Base-by-base conservation (phyloP, 2,113 vertebrate species). In the Octodon degus region DNA sequence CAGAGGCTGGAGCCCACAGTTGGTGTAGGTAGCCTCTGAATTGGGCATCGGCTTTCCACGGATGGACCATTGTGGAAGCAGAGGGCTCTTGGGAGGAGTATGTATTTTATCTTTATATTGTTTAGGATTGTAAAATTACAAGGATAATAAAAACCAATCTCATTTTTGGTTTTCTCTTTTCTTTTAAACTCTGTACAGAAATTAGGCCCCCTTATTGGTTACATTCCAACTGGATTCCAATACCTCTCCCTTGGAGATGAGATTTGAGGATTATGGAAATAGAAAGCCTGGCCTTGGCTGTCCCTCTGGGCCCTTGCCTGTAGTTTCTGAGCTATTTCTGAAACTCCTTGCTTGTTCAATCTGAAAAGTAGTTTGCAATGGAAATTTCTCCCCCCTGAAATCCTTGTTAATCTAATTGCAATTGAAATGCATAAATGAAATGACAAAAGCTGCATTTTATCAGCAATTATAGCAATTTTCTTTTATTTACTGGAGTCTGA, bases 401-500 rank as follows among this genome's bases (percentile, higher is more conserved):
- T 96, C 82, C 97, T 97, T 97, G 92, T 96, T 97, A 98, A 97
- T 97, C 90, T 98, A 98, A 97, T 97, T 98, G 96, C 95, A 97
- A 98, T 97, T 97, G 97, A 97, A 98, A 98, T 98, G 97, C 97
- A 97, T 92, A 96, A 98, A 94, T 96, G 96, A 96, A 97, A 97
- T 95, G 97, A 98, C 97, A 96, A 97, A 98, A 97, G 93, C 95
- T 96, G 96, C 95, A 97, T 97, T 98, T 98, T 97, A 96, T 97
- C 93, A 97, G 97, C 96, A 98, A 97, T 97, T 98, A 98, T 68
- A 95, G 97, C 96, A 97, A 98, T 98, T 98, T 98, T 97, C 97
- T 96, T 97, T 97, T 97, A 98, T 98, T 98, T 98, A 97, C 97
- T 97, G 77, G 90, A 96, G 97, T 79, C 95, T 98, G 97, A 98